Conservation (phyloP, 2,113 vertebrate genomes). For the Osmerus eperlanus region DNA sequence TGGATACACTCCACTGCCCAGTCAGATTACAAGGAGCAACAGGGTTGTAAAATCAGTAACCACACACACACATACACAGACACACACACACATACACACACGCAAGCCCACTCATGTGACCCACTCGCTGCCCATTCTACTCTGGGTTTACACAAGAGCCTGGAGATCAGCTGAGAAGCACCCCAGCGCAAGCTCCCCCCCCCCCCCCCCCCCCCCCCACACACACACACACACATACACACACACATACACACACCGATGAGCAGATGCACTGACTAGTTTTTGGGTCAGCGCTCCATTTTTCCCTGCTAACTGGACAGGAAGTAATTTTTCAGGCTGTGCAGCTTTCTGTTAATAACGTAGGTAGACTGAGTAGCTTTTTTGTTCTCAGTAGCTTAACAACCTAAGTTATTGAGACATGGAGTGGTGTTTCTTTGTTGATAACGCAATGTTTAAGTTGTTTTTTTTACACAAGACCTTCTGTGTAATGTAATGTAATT, state of each 20-base stretch:
- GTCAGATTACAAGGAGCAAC: neutral
- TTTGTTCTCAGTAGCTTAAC: too few species aligned
- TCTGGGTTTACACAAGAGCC: slow-evolving; percentile 33
- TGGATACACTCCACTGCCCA: neutral
- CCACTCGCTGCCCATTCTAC: slow-evolving; percentile 30
- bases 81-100: slow-evolving; percentile 7
- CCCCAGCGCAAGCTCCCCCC: slow-evolving; percentile 38
- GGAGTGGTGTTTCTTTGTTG: too few species aligned
- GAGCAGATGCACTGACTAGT: neutral
- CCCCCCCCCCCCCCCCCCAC: too few species aligned
- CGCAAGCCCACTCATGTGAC: slow-evolving; percentile 47
- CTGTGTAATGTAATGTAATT: neutral
- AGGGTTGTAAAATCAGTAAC: neutral
- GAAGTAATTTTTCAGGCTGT: too few species aligned
- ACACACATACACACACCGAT: slow-evolving; percentile 27
- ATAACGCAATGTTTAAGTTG: neutral
- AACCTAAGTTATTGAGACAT: too few species aligned
- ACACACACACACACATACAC: slow-evolving; percentile 28
- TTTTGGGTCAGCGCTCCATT: neutral
- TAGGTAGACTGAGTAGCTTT: too few species aligned
- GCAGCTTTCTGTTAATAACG: too few species aligned
- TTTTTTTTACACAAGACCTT: neutral
- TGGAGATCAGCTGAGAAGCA: slow-evolving; percentile 62
- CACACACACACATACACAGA: slow-evolving; percentile 2
- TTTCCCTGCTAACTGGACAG: too few species aligned